A percentile compares a stretch with the other conserved stretches of the same genome.
Conservation (phyloP, 2,888 invertebrate genomes). For the Pristionchus fissidentatus region DNA sequence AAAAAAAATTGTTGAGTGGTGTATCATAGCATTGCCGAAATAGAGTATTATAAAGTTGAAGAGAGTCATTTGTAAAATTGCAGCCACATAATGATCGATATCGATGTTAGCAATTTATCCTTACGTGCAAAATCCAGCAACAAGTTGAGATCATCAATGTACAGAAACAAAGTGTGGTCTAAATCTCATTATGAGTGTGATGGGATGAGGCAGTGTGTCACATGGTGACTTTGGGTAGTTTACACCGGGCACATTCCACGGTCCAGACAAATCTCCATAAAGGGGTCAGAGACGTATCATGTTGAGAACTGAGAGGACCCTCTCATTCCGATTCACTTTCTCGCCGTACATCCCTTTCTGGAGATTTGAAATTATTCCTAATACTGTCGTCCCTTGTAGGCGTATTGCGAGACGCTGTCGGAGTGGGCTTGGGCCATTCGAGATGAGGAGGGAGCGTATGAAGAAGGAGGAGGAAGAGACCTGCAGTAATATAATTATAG, state of each 20-base stretch:
- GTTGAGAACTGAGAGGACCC: too few relatives aligned
- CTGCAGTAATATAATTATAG: background rate
- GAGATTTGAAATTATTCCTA: background rate
- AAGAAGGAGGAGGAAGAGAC: slow-evolving; percentile 14
- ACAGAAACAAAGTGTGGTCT: background rate
- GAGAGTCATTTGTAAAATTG: background rate
- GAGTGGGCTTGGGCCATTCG: slow-evolving; percentile 61
- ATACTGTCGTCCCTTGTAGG: slow-evolving; percentile 52
- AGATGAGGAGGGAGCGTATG: slow-evolving; percentile 50
- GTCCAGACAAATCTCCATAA: too few relatives aligned
- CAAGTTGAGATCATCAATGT: background rate
- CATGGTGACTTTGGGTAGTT: slow-evolving; percentile 17
- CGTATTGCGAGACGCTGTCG: slow-evolving; percentile 62
- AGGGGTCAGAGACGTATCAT: too few relatives aligned
- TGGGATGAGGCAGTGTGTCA: slow-evolving; percentile 11
- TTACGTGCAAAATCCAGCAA: too few relatives aligned
- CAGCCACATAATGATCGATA: too few relatives aligned
- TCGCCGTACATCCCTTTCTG: too few relatives aligned
- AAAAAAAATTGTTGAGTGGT: too few relatives aligned
- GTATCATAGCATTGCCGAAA: background rate
- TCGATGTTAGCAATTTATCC: slow-evolving; percentile 30
- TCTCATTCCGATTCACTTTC: background rate
- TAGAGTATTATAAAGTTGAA: too few relatives aligned
- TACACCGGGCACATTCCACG: too few relatives aligned
- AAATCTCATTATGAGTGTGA: background rate